Conservation (phyloP, 2,113 vertebrate genomes). For the Halichoerus grypus region DNA sequence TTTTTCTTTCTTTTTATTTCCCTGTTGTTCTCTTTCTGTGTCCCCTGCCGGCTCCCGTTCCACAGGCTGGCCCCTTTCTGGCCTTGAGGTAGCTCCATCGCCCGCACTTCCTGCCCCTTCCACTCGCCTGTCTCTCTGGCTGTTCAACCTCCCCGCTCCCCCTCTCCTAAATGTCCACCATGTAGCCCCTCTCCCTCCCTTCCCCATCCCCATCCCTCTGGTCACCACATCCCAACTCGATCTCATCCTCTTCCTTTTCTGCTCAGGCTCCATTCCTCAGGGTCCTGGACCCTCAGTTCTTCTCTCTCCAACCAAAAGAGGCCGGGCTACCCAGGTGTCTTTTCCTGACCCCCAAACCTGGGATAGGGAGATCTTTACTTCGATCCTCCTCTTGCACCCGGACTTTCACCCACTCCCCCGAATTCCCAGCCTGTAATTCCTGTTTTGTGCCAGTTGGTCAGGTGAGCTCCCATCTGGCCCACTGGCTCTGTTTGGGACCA, state of each 20-base stretch:
- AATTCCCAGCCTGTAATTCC: not conserved
- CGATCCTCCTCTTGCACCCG: not conserved
- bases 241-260: not conserved
- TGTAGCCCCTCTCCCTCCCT: not conserved
- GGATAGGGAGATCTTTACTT: not conserved
- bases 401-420: not conserved
- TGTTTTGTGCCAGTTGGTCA: fast-evolving
- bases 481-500: not conserved
- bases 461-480: not conserved
- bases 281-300: not conserved
- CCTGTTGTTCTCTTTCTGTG: not conserved
- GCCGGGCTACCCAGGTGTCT: fast-evolving
- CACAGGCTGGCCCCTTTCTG: not conserved
- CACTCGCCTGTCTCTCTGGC: not conserved
- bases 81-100: not conserved
- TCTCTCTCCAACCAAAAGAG: not conserved
- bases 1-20: not conserved
- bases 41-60: not conserved
- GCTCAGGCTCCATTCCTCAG: not conserved
- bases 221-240: not conserved
- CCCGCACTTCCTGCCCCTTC: no score
- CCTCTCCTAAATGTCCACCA: not conserved
- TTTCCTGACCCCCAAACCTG: not conserved
- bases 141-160: not conserved
- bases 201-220: not conserved